Evolutionary conservation across 2,888 invertebrate genomes (phyloP).

Genomic region (Aricia artaxerxes): DNA sequence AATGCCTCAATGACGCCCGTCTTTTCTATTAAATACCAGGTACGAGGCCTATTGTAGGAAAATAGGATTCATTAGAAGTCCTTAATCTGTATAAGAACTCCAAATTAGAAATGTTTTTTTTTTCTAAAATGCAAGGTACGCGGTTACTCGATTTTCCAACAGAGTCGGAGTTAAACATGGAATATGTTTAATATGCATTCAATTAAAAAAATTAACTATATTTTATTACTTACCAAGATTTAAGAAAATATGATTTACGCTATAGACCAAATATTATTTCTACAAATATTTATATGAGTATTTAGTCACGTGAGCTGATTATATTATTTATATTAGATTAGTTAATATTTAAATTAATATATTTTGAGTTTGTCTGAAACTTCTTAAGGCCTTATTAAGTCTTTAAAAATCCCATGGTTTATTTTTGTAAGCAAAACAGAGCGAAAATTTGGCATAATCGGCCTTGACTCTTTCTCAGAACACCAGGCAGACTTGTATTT

Average conservation of each 20-base stretch:
- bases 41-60: slow-evolving; percentile 32
- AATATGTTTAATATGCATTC: no score
- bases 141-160: neutral
- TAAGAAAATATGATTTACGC: no score
- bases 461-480: slow-evolving; percentile 11
- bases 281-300: neutral
- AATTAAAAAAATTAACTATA: no score
- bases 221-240: no score
- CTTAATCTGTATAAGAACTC: neutral
- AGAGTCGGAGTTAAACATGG: neutral
- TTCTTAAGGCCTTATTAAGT: neutral
- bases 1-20: slow-evolving; percentile 71
- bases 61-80: neutral
- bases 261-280: no score
- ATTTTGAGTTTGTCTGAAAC: neutral
- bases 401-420: neutral
- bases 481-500: neutral
- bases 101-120: neutral
- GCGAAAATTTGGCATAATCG: neutral
- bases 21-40: slow-evolving; percentile 70
- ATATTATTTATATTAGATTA: neutral
- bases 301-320: neutral
- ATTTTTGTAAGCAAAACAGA: neutral
- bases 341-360: neutral
- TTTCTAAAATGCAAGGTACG: neutral